Conservation (phyloP, 2,797 vertebrate genomes). For the Buphagus erythrorhynchus region DNA sequence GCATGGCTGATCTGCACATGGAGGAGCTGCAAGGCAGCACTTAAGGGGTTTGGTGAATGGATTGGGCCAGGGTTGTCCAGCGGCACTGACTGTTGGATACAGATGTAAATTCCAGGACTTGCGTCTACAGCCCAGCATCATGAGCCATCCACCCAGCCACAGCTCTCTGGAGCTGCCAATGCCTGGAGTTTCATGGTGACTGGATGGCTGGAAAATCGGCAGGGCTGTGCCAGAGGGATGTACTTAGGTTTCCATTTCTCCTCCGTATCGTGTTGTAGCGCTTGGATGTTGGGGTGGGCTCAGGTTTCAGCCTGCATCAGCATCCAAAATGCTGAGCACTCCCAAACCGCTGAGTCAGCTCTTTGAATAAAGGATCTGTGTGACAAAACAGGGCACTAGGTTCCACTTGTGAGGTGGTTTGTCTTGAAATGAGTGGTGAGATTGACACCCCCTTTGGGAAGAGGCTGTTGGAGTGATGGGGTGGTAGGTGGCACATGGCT, state of each 20-base stretch:
- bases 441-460: rapidly evolving
- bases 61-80: not conserved
- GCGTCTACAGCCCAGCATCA: not conserved
- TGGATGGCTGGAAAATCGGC: not conserved
- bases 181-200: not conserved
- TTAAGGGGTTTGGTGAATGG: rapidly evolving
- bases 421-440: not conserved
- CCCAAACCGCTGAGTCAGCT: rapidly evolving
- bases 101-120: not conserved
- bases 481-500: not conserved
- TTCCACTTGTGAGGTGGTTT: not conserved
- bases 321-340: rapidly evolving
- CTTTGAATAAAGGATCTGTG: not conserved
- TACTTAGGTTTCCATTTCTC: constrained; percentile 1
- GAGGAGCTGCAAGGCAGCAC: not conserved
- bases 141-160: not conserved
- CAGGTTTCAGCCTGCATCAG: not conserved
- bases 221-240: not conserved
- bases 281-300: not conserved
- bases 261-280: not conserved
- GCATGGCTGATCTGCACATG: not conserved
- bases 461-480: not conserved
- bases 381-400: rapidly evolving
- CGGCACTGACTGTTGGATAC: rapidly evolving
- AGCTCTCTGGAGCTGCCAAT: not conserved